Percentiles rank a stretch among this genome's conserved stretches.
Conservation (phyloP, 2,888 invertebrate genomes). For the Callyntrura sp. region DNA sequence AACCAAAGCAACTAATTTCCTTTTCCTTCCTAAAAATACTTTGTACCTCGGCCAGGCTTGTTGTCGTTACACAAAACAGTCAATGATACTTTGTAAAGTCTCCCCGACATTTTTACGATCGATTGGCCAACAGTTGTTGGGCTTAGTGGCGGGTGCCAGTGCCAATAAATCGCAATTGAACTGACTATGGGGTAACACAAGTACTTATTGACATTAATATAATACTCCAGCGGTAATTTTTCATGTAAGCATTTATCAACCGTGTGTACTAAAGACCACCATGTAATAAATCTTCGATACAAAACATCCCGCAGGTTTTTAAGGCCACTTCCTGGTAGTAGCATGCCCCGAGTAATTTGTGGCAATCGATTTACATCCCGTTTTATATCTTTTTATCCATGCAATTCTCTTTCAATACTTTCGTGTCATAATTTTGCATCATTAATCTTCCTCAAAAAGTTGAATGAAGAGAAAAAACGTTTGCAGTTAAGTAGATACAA, state of each 20-base stretch:
- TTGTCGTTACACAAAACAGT: background rate
- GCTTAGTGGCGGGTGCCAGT: background rate
- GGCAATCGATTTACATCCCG: slow-evolving; percentile 51
- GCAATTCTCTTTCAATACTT: slow-evolving; percentile 33
- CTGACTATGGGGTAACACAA: slow-evolving; percentile 9
- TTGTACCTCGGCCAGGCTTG: background rate
- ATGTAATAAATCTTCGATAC: background rate
- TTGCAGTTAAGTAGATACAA: slow-evolving; percentile 13
- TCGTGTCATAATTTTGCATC: slow-evolving; percentile 69
- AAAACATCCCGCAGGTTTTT: background rate
- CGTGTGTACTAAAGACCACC: background rate
- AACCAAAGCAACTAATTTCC: background rate
- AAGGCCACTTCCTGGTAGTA: background rate
- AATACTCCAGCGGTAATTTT: slow-evolving; percentile 30
- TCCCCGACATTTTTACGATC: slow-evolving; percentile 22
- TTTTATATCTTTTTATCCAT: slow-evolving; percentile 56
- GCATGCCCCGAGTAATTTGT: slow-evolving; percentile 58
- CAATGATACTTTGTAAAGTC: slow-evolving; percentile 12
- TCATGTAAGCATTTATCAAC: slow-evolving; percentile 25
- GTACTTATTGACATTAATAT: slow-evolving; percentile 24
- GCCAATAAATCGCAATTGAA: slow-evolving; percentile 44
- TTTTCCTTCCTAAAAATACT: background rate
- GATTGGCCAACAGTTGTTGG: slow-evolving; percentile 50
- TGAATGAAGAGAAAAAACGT: slow-evolving; percentile 42
- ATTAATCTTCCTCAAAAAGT: slow-evolving; percentile 78